Evolutionary conservation across 2,797 vertebrate genomes (phyloP).

Genomic region (Decapterus maruadsi): DNA sequence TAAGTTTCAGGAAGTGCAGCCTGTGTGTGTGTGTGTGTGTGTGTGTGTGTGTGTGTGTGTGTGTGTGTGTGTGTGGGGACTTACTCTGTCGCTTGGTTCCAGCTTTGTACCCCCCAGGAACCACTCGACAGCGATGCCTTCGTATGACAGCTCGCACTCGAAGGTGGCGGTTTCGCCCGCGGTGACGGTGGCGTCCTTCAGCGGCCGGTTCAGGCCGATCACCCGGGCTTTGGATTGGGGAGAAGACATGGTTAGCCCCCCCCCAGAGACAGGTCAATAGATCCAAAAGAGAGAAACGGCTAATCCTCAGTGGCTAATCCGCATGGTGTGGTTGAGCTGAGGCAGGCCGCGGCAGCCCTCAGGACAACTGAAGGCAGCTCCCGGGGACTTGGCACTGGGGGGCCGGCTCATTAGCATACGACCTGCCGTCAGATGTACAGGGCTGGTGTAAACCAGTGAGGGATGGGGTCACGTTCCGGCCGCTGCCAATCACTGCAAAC

Average conservation of each 20-base stretch:
- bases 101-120: constrained; percentile 93
- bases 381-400: constrained; percentile 75
- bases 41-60: no score
- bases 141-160: constrained; percentile 96
- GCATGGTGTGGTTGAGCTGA: constrained; percentile 84
- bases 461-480: constrained; percentile 77
- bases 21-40: no score
- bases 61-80: no score
- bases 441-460: constrained; percentile 84
- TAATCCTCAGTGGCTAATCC: constrained; percentile 82
- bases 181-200: constrained; percentile 94
- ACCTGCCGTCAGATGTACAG: constrained; percentile 85
- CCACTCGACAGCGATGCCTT: constrained; percentile 96
- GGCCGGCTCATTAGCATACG: constrained; percentile 86
- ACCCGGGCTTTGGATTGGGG: constrained; percentile 92
- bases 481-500: constrained; percentile 87
- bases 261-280: constrained; percentile 59
- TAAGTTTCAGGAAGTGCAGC: no score
- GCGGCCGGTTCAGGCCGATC: constrained; percentile 90
- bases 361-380: constrained; percentile 79
- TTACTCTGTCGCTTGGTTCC: constrained; percentile 95
- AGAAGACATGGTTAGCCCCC: constrained; percentile 90
- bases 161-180: constrained; percentile 99
- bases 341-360: constrained; percentile 84
- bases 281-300: constrained; percentile 63